These are phyloP conservation scores for Rosalia funebris DNA, from an alignment of 2,888 invertebrate genomes.

Conservation along the genomic window DNA sequence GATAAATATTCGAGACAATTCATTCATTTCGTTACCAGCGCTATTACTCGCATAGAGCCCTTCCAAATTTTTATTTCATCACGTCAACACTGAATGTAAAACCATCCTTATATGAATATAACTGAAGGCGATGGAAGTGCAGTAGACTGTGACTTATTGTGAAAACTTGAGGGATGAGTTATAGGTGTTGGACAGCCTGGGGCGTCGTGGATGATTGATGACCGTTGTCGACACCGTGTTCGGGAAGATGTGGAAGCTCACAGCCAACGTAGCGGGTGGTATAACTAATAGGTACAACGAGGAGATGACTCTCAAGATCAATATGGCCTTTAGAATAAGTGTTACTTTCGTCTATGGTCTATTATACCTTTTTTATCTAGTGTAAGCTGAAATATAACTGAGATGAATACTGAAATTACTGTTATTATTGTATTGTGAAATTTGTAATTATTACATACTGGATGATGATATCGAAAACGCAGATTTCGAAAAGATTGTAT, in stretches of 20 bases:
- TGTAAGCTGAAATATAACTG: too few species aligned
- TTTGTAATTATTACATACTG: too few species aligned
- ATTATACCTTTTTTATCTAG: background rate
- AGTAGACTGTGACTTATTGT: constrained; percentile 32
- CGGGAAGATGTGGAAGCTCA: constrained; percentile 60
- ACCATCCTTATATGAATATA: constrained; percentile 38
- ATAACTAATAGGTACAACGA: constrained; percentile 61
- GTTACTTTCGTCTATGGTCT: background rate
- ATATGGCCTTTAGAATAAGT: constrained; percentile 45
- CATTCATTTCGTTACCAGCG: constrained; percentile 35
- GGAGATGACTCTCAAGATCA: constrained; percentile 50
- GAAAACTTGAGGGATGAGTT: constrained; percentile 33
- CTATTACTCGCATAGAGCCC: constrained; percentile 5
- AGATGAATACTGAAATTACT: too few species aligned
- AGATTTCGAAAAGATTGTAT: too few species aligned
- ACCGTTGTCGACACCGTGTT: constrained; percentile 63
- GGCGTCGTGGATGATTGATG: constrained; percentile 62
- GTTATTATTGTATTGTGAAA: too few species aligned
- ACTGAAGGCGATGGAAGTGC: constrained; percentile 35
- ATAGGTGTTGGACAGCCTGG: constrained; percentile 51
- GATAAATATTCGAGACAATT: constrained; percentile 51
- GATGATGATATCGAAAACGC: too few species aligned
- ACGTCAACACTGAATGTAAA: constrained; percentile 40
- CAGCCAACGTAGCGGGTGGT: constrained; percentile 58
- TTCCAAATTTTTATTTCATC: constrained; percentile 18